Conservation (phyloP, 2,888 invertebrate species). For the Rhyacophila evoluta region DNA sequence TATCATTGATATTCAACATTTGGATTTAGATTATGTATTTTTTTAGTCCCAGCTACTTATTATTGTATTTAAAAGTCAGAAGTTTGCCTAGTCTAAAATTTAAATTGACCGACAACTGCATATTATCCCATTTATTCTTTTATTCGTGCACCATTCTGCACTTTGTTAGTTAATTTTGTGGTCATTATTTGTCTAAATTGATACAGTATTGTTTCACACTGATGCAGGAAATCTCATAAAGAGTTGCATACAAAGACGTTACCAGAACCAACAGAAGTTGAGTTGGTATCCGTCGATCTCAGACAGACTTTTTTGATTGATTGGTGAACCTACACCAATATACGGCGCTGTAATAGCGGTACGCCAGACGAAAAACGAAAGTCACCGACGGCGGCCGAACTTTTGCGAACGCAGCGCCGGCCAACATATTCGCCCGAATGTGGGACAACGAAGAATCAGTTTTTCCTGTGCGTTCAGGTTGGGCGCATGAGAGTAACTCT, state of each 20-base stretch:
- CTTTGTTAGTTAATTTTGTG: no score
- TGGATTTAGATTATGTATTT: no score
- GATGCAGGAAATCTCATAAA: slow-evolving; percentile 11
- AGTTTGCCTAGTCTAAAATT: no score
- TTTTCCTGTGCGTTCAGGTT: slow-evolving; percentile 62
- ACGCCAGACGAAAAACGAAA: slow-evolving; percentile 68
- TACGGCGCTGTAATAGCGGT: slow-evolving; percentile 34
- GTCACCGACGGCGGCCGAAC: slow-evolving; percentile 67
- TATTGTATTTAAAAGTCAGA: no score
- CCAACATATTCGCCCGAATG: slow-evolving; percentile 71
- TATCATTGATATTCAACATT: no score
- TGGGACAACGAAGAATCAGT: slow-evolving; percentile 71
- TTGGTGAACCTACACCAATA: slow-evolving; percentile 17
- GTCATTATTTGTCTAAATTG: no score
- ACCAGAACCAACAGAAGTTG: neutral
- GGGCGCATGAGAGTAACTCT: slow-evolving; percentile 58
- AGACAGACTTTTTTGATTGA: slow-evolving; percentile 9
- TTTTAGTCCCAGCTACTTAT: no score
- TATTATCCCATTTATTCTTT: no score
- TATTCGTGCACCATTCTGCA: no score
- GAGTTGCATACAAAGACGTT: neutral
- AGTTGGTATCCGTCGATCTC: neutral
- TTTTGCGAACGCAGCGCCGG: slow-evolving; percentile 59
- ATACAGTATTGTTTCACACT: neutral
- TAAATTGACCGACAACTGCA: no score